Evolutionary conservation across 1,140 invertebrate species (phyloP).

Genomic region (Drosophila leontia): DNA sequence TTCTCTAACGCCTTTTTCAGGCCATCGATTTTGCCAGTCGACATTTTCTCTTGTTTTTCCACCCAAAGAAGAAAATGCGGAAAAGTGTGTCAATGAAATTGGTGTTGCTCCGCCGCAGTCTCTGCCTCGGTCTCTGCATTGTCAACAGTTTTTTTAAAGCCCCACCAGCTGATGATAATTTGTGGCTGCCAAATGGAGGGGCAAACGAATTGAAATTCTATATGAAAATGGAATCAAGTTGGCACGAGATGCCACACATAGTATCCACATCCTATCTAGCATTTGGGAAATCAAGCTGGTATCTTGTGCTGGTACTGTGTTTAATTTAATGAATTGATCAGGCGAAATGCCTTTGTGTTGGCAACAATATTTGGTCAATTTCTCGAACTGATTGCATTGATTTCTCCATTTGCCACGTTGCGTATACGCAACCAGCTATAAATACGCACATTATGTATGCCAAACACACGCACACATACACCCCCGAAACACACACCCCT

Average conservation of each 20-base stretch:
- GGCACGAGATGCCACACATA: neutral
- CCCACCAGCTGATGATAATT: conserved; percentile 54
- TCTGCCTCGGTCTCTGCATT: conserved; percentile 52
- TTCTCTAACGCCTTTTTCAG: conserved; percentile 71
- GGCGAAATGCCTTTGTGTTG: conserved; percentile 25
- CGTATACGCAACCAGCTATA: conserved; percentile 54
- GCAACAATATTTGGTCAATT: conserved; percentile 52
- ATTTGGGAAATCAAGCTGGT: neutral
- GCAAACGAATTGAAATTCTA: conserved; percentile 6
- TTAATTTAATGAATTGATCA: conserved; percentile 31
- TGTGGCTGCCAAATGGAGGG: conserved; percentile 39
- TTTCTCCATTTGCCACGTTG: conserved; percentile 51
- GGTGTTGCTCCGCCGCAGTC: conserved; percentile 56
- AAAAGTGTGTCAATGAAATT: conserved; percentile 79
- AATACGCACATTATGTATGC: conserved; percentile 47
- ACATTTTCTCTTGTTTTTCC: conserved; percentile 56
- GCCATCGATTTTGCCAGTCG: conserved; percentile 76
- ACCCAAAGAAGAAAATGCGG: conserved; percentile 31
- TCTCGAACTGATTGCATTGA: conserved; percentile 49
- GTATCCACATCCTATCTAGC: neutral
- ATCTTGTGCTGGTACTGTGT: neutral
- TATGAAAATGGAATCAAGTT: conserved; percentile 1
- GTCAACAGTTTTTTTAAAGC: conserved; percentile 63
- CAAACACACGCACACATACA: conserved; percentile 13
- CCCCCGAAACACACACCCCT: neutral